A percentile compares a stretch with the other conserved stretches of the same genome.
phyloP scores from a whole-genome alignment of 1,140 invertebrate genomes.

The Drosophila malerkotliana region DNA sequence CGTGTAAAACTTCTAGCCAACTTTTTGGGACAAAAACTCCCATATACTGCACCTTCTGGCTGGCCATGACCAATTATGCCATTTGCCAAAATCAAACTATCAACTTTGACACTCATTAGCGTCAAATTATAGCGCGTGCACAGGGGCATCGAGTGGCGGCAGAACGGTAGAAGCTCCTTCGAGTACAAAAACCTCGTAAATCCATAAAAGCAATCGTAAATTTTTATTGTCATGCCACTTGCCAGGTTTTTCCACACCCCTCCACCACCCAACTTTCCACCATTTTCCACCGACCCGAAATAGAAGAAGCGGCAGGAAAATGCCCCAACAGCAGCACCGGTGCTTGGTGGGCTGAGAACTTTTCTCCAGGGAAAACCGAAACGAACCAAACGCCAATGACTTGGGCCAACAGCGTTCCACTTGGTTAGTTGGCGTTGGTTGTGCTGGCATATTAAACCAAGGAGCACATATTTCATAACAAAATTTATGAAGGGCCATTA shows the following conservation, averaged over 20 bases:
- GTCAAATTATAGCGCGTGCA: conserved; percentile 72
- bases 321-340: conserved; percentile 15
- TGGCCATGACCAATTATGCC: conserved; percentile 54
- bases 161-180: conserved; percentile 25
- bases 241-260: conserved; percentile 28
- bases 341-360: conserved; percentile 62
- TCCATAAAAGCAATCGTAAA: conserved; percentile 82
- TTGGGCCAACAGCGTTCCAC: conserved; percentile 42
- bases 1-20: background rate
- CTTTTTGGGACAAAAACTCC: background rate
- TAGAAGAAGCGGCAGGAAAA: conserved; percentile 36
- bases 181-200: conserved; percentile 72
- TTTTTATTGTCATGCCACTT: conserved; percentile 82
- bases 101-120: conserved; percentile 81
- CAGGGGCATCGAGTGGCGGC: conserved; percentile 6
- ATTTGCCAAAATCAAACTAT: conserved; percentile 75
- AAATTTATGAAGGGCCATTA: conserved; percentile 82
- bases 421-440: conserved; percentile 35
- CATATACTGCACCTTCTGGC: background rate
- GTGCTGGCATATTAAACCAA: conserved; percentile 68
- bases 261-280: no score
- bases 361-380: conserved; percentile 75
- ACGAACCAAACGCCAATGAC: conserved; percentile 12
- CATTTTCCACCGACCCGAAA: background rate
- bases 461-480: conserved; percentile 80